Evolutionary conservation across 2,888 invertebrate species (phyloP).

Genomic region (Chymomyza fuscimana): DNA sequence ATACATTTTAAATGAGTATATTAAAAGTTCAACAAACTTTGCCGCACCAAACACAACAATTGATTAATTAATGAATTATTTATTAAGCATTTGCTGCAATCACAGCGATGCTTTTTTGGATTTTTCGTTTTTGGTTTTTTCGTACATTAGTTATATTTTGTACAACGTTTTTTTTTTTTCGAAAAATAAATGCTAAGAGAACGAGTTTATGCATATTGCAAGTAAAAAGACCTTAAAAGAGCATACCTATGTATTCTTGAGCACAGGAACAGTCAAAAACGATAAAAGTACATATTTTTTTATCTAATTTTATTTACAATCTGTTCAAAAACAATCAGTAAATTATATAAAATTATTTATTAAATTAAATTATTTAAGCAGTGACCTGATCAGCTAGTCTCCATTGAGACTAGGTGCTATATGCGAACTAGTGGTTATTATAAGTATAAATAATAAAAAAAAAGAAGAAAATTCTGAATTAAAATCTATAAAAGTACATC

Average conservation of each 20-base stretch:
- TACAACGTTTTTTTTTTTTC: not conserved
- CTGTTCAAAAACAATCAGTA: too few species aligned
- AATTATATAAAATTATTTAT: too few species aligned
- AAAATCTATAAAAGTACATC: too few species aligned
- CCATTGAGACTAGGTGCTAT: too few species aligned
- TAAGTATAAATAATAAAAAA: too few species aligned
- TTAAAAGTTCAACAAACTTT: slow-evolving; percentile 67
- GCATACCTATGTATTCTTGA: not conserved
- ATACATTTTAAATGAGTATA: slow-evolving; percentile 59
- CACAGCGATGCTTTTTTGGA: slow-evolving; percentile 22
- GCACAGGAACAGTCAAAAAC: too few species aligned
- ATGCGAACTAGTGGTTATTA: too few species aligned
- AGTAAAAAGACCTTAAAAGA: not conserved
- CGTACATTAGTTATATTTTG: slow-evolving; percentile 34
- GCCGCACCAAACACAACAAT: slow-evolving; percentile 45
- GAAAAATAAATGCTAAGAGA: not conserved
- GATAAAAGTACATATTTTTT: too few species aligned
- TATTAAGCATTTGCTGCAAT: slow-evolving; percentile 42
- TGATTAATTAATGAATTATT: slow-evolving; percentile 65
- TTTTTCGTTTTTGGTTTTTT: not conserved
- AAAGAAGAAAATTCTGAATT: too few species aligned
- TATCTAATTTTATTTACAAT: too few species aligned
- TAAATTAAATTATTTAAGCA: too few species aligned
- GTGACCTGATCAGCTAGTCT: too few species aligned
- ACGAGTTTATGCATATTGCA: not conserved